Conservation (phyloP, 2,888 invertebrate species). For the Elmis aenea region DNA sequence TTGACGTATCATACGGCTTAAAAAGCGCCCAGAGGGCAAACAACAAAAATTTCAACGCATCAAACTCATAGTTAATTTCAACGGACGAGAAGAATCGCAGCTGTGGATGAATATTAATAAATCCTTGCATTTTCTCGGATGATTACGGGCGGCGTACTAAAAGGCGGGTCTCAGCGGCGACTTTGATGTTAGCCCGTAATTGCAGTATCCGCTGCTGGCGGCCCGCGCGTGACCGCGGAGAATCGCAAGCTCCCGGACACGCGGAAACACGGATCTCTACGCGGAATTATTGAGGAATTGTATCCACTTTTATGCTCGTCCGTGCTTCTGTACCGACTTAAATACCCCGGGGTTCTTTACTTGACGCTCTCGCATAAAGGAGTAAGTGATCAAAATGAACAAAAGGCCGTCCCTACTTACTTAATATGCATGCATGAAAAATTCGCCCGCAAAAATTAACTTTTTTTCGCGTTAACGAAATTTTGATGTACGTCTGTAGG, state of each 20-base stretch:
- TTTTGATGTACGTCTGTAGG: no score
- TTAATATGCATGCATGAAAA: no score
- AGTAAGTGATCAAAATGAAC: no score
- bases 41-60: no score
- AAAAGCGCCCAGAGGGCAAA: no score
- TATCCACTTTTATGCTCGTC: slow-evolving; percentile 14
- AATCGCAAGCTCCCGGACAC: slow-evolving; percentile 39
- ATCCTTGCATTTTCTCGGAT: slow-evolving; percentile 37
- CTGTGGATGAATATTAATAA: slow-evolving; percentile 38
- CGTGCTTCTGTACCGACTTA: slow-evolving; percentile 13
- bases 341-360: no score
- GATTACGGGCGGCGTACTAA: slow-evolving; percentile 32
- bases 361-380: no score
- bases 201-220: slow-evolving; percentile 38
- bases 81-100: slow-evolving; percentile 29
- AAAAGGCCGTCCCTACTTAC: no score
- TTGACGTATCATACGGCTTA: no score
- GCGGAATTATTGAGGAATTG: slow-evolving; percentile 15
- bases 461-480: no score
- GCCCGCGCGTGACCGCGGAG: slow-evolving; percentile 41
- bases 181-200: slow-evolving; percentile 36
- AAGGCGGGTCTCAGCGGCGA: slow-evolving; percentile 24
- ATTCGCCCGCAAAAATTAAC: no score
- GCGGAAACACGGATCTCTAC: slow-evolving; percentile 23
- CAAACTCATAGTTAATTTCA: slow-evolving; percentile 30